These are phyloP conservation scores for Rhyacophila evoluta DNA, from an alignment of 2,888 invertebrate species.

Conservation along the genomic window DNA sequence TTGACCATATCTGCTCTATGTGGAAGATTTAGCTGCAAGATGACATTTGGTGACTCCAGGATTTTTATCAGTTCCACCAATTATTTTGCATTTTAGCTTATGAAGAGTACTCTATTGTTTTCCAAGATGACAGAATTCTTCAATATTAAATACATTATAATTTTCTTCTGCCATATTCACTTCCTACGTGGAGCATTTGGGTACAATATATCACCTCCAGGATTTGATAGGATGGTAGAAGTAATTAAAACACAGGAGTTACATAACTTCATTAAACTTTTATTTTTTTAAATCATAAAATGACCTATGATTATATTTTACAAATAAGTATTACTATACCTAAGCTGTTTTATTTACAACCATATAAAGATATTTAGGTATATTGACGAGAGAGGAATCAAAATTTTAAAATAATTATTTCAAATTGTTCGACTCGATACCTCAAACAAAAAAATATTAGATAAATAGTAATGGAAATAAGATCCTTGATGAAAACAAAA, in stretches of 20 bases:
- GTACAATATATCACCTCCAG: too few species aligned
- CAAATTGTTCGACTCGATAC: background rate
- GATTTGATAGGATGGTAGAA: background rate
- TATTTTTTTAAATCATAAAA: background rate
- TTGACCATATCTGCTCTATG: too few species aligned
- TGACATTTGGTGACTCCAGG: too few species aligned
- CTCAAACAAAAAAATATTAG: background rate
- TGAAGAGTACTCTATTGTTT: too few species aligned
- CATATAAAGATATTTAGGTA: background rate
- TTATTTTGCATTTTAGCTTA: too few species aligned
- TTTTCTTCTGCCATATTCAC: too few species aligned
- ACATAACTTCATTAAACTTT: constrained; percentile 7
- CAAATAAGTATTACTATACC: background rate
- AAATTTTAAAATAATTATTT: background rate
- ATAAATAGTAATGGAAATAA: background rate
- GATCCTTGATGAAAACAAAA: background rate
- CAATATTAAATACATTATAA: too few species aligned
- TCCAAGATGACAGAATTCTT: too few species aligned
- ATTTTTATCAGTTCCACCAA: too few species aligned
- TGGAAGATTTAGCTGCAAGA: too few species aligned
- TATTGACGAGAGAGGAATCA: constrained; percentile 5
- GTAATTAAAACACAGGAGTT: background rate
- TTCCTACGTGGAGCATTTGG: too few species aligned
- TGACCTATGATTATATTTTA: background rate
- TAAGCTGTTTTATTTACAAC: constrained; percentile 16